A percentile compares a stretch with the other conserved stretches of the same genome.
phyloP scores from a whole-genome alignment of 2,113 vertebrate genomes.

The Lepisosteus osseus region DNA sequence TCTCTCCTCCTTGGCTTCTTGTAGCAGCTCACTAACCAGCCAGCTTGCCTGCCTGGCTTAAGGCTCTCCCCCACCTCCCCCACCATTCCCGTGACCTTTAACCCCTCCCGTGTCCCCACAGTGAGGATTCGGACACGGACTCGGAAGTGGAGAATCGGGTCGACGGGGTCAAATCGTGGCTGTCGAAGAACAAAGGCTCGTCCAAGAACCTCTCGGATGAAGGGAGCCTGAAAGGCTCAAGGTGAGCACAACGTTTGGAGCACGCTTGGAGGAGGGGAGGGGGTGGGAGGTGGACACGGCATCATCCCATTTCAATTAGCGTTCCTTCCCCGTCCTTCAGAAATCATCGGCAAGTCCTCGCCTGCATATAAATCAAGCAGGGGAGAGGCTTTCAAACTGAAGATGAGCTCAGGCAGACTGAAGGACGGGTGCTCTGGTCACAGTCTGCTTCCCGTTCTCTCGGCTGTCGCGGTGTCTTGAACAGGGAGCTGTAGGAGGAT shows the following conservation, averaged over 20 bases:
- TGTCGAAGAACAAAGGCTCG: conserved; percentile 74
- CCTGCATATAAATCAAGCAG: not conserved
- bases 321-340: not conserved
- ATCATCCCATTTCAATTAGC: conserved; percentile 7
- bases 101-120: conserved; percentile 44
- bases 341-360: not conserved
- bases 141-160: conserved; percentile 88
- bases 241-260: conserved; percentile 65
- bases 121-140: conserved; percentile 86
- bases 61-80: not conserved
- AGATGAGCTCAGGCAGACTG: not conserved
- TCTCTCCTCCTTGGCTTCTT: conserved; percentile 19
- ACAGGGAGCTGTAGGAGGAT: conserved; percentile 36
- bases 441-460: conserved; percentile 26
- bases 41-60: not conserved
- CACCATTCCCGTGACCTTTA: conserved; percentile 1
- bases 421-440: not conserved
- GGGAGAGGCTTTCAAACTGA: not conserved
- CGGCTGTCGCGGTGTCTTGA: conserved; percentile 36
- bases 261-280: not conserved
- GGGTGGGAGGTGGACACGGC: too few relatives aligned
- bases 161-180: conserved; percentile 94
- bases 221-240: conserved; percentile 88
- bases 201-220: conserved; percentile 89
- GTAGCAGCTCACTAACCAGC: too few relatives aligned